Conservation (phyloP, 64 coral and sea anemone species). For the Catalaphyllia jardinei region DNA sequence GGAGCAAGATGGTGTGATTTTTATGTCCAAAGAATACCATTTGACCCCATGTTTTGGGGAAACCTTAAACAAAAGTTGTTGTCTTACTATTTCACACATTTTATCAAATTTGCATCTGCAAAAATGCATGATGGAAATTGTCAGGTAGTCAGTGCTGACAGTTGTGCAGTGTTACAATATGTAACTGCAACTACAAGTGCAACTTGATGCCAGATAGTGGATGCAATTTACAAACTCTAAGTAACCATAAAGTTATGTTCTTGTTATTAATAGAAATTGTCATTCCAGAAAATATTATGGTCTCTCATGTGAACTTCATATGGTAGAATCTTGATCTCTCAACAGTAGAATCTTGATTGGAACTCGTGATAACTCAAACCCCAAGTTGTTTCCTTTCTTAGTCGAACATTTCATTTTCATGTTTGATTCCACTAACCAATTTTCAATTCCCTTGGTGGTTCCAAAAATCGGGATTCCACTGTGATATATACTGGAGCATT, state of each 20-base stretch:
- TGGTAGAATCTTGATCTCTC: background rate
- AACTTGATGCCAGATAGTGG: background rate
- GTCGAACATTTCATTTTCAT: no score
- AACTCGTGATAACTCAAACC: no score
- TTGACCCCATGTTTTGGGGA: conserved; percentile 33
- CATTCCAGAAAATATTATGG: background rate
- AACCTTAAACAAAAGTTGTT: conserved; percentile 25
- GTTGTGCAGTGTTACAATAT: background rate
- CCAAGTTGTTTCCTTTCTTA: no score
- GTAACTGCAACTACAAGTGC: background rate
- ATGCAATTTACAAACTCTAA: background rate
- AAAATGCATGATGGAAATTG: no score
- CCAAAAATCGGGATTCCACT: no score
- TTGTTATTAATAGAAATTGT: background rate
- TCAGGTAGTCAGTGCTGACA: no score
- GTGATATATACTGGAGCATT: no score
- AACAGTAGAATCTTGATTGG: background rate
- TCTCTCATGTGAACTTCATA: no score
- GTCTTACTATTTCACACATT: conserved; percentile 25
- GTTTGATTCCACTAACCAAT: no score
- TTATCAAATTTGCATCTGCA: conserved; percentile 39
- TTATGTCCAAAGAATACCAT: conserved; percentile 43
- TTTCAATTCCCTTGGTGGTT: no score
- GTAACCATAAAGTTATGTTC: background rate
- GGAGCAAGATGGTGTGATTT: conserved; percentile 44